Percentiles rank a stretch among this genome's conserved stretches.
phyloP scores from a whole-genome alignment of 2,888 invertebrate genomes.

The Eupithecia centaureata region DNA sequence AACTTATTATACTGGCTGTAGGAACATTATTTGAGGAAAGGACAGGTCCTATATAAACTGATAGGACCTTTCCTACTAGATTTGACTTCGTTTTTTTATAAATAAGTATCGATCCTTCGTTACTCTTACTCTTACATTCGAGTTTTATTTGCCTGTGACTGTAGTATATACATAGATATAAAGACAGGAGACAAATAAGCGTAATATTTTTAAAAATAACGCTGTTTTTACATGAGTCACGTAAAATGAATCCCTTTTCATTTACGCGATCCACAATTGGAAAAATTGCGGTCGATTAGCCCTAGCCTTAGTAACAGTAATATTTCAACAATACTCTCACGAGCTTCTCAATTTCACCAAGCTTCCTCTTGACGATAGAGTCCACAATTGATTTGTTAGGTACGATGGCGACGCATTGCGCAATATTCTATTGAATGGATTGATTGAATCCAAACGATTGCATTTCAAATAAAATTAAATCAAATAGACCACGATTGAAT shows the following conservation, averaged over 20 bases:
- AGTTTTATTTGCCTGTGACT: too few relatives aligned
- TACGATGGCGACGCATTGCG: slow-evolving; percentile 4
- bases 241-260: too few relatives aligned
- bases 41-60: too few relatives aligned
- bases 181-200: too few relatives aligned
- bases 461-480: not conserved
- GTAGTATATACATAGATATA: too few relatives aligned
- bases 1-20: not conserved
- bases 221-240: too few relatives aligned
- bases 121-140: too few relatives aligned
- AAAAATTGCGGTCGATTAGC: not conserved
- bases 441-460: not conserved
- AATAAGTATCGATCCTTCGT: too few relatives aligned
- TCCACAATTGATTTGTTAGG: not conserved
- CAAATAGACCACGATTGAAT: not conserved
- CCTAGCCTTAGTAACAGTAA: not conserved
- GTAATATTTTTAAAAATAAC: too few relatives aligned
- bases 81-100: too few relatives aligned
- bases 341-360: not conserved
- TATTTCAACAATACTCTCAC: not conserved
- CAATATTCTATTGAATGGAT: not conserved
- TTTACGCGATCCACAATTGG: not conserved
- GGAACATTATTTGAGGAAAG: not conserved
- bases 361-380: not conserved
- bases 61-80: too few relatives aligned